These are phyloP conservation scores for Parauchenoglanis punctatus DNA, from an alignment of 2,797 vertebrate species.

Conservation along the genomic window DNA sequence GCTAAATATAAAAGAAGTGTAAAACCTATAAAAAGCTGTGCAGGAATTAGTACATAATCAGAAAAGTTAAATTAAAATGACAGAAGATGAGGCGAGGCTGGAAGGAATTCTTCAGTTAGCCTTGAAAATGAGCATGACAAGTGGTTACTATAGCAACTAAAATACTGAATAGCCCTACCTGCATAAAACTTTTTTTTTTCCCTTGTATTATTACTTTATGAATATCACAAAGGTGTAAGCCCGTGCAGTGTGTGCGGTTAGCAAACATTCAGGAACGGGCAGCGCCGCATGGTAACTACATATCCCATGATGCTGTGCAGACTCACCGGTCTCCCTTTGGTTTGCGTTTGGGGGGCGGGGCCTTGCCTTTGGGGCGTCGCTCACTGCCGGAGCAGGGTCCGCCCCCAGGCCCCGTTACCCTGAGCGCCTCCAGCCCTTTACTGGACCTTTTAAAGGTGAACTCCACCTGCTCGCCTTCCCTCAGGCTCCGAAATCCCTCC, in stretches of 20 bases:
- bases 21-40: background rate
- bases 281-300: slow-evolving; percentile 14
- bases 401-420: slow-evolving; percentile 91
- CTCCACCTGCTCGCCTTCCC: slow-evolving; percentile 94
- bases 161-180: too few species aligned
- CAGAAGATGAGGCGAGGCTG: too few species aligned
- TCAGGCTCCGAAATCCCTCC: slow-evolving; percentile 97
- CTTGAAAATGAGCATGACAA: too few species aligned
- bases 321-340: slow-evolving; percentile 94
- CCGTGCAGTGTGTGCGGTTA: background rate
- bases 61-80: too few species aligned
- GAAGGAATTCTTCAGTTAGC: too few species aligned
- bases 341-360: slow-evolving; percentile 87
- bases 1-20: background rate
- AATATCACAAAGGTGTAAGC: background rate
- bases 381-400: slow-evolving; percentile 93
- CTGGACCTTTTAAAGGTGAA: slow-evolving; percentile 97
- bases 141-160: too few species aligned
- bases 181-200: background rate
- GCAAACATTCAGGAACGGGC: background rate
- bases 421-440: slow-evolving; percentile 92
- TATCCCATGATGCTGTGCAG: slow-evolving; percentile 16
- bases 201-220: background rate
- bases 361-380: slow-evolving; percentile 91
- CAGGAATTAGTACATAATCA: too few species aligned